A percentile compares a stretch with the other conserved stretches of the same genome.
phyloP scores from a whole-genome alignment of 2,797 vertebrate genomes.

The Enteromius anoplus region DNA sequence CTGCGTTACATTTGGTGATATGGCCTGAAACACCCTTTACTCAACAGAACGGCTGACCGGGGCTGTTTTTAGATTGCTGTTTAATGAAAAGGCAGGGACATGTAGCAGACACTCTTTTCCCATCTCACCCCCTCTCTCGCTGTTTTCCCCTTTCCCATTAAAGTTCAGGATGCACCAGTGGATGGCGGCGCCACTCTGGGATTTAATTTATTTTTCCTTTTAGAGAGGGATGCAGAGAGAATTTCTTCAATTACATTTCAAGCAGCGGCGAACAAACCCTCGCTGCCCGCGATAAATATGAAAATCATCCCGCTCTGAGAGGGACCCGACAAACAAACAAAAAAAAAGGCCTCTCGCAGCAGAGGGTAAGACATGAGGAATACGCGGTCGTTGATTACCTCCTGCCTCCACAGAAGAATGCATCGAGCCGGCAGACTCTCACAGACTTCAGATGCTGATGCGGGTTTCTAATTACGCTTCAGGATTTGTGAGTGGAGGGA shows the following conservation, averaged over 20 bases:
- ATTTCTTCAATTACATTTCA: constrained; percentile 67
- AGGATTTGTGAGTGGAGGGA: constrained; percentile 32
- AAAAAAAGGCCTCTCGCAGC: constrained; percentile 12
- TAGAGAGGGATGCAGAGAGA: constrained; percentile 52
- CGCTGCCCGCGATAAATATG: constrained; percentile 61
- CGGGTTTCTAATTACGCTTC: constrained; percentile 27
- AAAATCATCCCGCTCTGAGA: constrained; percentile 55
- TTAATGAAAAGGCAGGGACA: constrained; percentile 73
- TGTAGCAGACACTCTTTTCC: constrained; percentile 55
- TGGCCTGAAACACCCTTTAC: constrained; percentile 67
- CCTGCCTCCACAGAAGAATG: neutral
- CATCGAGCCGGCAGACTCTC: constrained; percentile 9
- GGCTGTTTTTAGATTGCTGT: constrained; percentile 81
- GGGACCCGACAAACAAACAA: constrained; percentile 46
- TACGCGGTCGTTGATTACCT: constrained; percentile 43
- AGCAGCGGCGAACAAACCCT: constrained; percentile 44
- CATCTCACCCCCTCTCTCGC: constrained; percentile 43
- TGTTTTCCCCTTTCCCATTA: constrained; percentile 47
- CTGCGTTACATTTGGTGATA: constrained; percentile 63
- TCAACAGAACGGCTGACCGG: constrained; percentile 72
- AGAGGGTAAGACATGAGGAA: constrained; percentile 23
- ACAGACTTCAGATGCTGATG: constrained; percentile 11
- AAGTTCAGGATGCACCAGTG: constrained; percentile 48
- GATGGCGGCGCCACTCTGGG: constrained; percentile 41
- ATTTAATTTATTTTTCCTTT: constrained; percentile 65